Conservation (phyloP, 2,113 vertebrate species). For the Taurulus bubalis region DNA sequence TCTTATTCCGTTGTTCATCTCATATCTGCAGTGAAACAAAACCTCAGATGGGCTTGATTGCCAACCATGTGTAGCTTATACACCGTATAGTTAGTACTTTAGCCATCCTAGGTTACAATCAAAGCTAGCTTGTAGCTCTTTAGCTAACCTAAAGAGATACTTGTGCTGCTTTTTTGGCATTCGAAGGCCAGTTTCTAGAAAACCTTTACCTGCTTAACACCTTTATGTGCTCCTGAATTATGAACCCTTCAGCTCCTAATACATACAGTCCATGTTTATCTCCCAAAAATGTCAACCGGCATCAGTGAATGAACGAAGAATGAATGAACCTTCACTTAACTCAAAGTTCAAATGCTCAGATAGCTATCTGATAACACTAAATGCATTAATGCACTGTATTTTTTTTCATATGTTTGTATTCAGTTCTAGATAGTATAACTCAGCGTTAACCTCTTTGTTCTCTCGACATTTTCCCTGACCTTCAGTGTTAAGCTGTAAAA, state of each 20-base stretch:
- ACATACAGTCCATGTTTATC: not conserved
- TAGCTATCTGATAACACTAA: not conserved
- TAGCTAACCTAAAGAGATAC: not conserved
- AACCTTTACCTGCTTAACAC: not conserved
- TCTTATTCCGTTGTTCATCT: not conserved
- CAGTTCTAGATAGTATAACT: not conserved
- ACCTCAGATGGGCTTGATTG: not conserved
- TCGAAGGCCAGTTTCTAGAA: not conserved
- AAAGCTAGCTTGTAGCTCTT: not conserved
- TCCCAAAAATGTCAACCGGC: not conserved
- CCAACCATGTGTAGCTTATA: not conserved
- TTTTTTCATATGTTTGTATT: not conserved
- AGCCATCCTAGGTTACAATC: not conserved
- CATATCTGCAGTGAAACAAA: not conserved
- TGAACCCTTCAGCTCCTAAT: not conserved
- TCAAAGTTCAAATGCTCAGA: not conserved
- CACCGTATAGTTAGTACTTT: not conserved
- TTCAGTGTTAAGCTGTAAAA: not conserved
- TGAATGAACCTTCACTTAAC: not conserved
- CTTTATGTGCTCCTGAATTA: not conserved
- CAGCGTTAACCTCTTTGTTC: not conserved
- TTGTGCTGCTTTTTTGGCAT: not conserved
- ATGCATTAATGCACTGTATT: not conserved
- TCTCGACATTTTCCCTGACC: constrained; percentile 29
- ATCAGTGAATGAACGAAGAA: not conserved